Conservation (phyloP, 2,113 vertebrate genomes). For the Diglossa brunneiventris region DNA sequence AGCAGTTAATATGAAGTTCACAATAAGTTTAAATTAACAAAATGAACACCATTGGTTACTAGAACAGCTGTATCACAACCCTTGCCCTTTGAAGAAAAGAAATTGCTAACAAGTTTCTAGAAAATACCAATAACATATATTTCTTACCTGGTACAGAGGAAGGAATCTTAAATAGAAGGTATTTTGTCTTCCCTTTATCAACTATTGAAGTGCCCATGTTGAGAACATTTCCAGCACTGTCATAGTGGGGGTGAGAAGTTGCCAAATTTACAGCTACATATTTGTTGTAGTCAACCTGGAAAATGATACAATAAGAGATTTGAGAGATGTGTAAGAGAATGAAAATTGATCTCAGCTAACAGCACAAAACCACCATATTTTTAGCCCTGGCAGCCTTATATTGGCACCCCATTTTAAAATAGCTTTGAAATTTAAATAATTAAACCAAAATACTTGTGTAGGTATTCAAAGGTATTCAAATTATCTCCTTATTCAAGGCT, state of each 20-base stretch:
- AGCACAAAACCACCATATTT: neutral
- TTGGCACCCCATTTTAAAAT: neutral
- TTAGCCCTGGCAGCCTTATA: neutral
- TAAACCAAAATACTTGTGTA: neutral
- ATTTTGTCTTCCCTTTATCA: conserved; percentile 85
- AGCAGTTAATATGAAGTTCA: neutral
- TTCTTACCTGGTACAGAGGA: conserved; percentile 74
- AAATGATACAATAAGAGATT: neutral
- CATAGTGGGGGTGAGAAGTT: conserved; percentile 94
- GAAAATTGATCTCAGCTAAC: neutral
- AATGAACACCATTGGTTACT: neutral
- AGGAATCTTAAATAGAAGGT: conserved; percentile 88
- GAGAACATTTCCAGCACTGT: conserved; percentile 84
- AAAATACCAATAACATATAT: neutral
- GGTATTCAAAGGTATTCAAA: neutral
- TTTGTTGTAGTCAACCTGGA: conserved; percentile 88
- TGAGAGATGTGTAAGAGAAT: neutral
- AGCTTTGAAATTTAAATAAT: neutral
- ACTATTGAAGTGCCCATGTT: conserved; percentile 92
- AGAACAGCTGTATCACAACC: neutral
- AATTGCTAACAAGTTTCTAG: neutral
- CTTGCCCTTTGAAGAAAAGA: neutral
- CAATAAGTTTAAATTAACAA: neutral
- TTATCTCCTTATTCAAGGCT: neutral
- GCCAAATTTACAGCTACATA: conserved; percentile 84